Evolutionary conservation across 2,113 vertebrate species (phyloP).

Genomic region (Scopus umbretta): DNA sequence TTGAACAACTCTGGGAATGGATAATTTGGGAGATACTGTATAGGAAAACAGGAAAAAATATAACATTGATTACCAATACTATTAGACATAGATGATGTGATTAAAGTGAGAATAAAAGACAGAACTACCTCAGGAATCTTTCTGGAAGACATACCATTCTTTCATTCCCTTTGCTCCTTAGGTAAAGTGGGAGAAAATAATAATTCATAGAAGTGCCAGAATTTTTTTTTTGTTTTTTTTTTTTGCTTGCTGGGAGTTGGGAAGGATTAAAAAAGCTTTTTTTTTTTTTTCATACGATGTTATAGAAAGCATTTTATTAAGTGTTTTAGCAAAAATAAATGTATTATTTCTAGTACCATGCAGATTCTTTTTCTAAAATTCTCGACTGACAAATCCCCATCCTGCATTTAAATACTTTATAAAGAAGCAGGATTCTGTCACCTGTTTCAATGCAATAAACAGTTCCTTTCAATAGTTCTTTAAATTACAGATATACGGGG

Average conservation of each 20-base stretch:
- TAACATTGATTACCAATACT: neutral
- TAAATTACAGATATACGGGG: neutral
- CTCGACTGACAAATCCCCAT: neutral
- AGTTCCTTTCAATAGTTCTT: neutral
- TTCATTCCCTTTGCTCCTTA: neutral
- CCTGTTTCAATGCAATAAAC: neutral
- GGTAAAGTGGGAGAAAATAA: neutral
- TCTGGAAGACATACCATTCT: neutral
- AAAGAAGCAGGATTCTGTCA: neutral
- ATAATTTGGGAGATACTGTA: neutral
- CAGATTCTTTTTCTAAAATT: neutral
- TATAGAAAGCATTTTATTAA: neutral
- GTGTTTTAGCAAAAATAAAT: neutral
- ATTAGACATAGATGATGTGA: neutral
- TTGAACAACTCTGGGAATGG: neutral
- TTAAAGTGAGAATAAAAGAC: neutral
- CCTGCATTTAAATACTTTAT: neutral
- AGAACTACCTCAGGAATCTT: neutral
- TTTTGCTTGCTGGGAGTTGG: neutral
- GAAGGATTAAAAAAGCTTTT: neutral
- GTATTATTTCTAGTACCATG: neutral
- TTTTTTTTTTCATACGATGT: neutral
- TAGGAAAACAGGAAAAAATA: neutral
- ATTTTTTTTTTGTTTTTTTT: neutral
- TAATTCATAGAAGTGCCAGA: neutral